Conservation (phyloP, 2,113 vertebrate species). For the Pterocles orientalis region DNA sequence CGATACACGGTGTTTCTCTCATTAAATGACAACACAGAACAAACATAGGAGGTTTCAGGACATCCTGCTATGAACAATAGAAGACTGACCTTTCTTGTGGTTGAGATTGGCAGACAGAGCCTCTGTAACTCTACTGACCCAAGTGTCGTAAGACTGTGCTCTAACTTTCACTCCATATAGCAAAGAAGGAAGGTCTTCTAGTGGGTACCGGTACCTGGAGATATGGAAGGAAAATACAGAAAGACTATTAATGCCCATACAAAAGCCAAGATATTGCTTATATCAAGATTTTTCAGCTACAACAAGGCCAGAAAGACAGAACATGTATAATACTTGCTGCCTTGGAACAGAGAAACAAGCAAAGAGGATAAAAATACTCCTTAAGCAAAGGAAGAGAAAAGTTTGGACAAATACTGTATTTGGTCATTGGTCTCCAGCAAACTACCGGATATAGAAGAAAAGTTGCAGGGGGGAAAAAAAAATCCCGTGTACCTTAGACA, state of each 20-base stretch:
- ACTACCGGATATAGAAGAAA: background rate
- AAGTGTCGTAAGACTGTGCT: constrained; percentile 95
- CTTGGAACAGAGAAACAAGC: background rate
- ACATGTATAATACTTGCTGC: background rate
- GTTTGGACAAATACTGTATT: background rate
- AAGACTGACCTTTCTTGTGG: constrained; percentile 92
- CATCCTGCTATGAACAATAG: background rate
- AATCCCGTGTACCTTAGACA: constrained; percentile 87
- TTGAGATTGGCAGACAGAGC: constrained; percentile 90
- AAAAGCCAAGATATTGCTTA: background rate
- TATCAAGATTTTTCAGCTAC: background rate
- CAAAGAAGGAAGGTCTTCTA: constrained; percentile 94
- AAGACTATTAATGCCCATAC: background rate
- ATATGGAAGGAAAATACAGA: background rate
- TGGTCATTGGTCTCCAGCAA: background rate
- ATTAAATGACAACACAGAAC: background rate
- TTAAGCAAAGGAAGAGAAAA: background rate
- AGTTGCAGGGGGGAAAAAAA: background rate
- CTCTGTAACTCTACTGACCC: constrained; percentile 92
- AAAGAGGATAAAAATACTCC: background rate
- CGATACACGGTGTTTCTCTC: background rate
- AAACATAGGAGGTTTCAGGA: background rate
- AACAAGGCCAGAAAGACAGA: background rate
- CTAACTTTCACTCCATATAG: constrained; percentile 92
- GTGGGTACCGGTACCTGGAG: constrained; percentile 90